These are phyloP conservation scores for Tenthredo notha DNA, from an alignment of 2,888 invertebrate genomes.

Conservation along the genomic window DNA sequence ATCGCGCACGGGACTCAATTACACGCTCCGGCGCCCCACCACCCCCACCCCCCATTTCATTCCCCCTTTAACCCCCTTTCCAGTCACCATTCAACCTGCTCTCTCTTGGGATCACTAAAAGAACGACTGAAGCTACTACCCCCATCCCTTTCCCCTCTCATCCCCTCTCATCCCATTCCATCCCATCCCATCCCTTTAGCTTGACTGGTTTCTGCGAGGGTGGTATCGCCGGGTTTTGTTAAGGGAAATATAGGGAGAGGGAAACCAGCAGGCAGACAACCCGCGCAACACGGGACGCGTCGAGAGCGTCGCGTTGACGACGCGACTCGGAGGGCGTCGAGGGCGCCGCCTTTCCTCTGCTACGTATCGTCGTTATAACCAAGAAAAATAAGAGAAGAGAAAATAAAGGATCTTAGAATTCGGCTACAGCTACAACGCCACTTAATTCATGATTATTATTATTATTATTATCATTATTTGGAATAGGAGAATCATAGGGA, in stretches of 20 bases:
- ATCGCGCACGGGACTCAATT: slow-evolving; percentile 78
- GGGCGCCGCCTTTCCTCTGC: slow-evolving; percentile 44
- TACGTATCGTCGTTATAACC: not conserved
- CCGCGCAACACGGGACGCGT: slow-evolving; percentile 52
- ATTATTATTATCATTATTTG: not conserved
- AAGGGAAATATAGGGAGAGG: not conserved
- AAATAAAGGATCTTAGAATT: slow-evolving; percentile 12
- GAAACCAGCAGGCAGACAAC: slow-evolving; percentile 47
- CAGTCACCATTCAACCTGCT: slow-evolving; percentile 65
- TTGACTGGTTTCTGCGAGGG: slow-evolving; percentile 54
- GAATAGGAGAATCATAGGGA: not conserved
- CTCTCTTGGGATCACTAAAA: slow-evolving; percentile 68
- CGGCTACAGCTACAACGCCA: slow-evolving; percentile 41
- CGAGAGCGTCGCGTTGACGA: slow-evolving; percentile 28
- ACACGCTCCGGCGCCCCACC: slow-evolving; percentile 75
- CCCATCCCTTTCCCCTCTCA: not conserved
- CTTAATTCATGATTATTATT: slow-evolving; percentile 42
- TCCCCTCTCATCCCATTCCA: not conserved
- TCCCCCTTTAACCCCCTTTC: slow-evolving; percentile 61
- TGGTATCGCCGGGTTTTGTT: slow-evolving; percentile 28
- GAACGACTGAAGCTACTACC: slow-evolving; percentile 61
- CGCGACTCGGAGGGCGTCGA: slow-evolving; percentile 30
- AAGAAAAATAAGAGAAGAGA: not conserved
- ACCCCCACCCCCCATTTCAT: slow-evolving; percentile 54
- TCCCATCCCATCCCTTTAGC: slow-evolving; percentile 50